Evolutionary conservation across 2,888 invertebrate species (phyloP), one percentile per base, ranked within the genome.

Genomic region (Galerucella pusilla): DNA sequence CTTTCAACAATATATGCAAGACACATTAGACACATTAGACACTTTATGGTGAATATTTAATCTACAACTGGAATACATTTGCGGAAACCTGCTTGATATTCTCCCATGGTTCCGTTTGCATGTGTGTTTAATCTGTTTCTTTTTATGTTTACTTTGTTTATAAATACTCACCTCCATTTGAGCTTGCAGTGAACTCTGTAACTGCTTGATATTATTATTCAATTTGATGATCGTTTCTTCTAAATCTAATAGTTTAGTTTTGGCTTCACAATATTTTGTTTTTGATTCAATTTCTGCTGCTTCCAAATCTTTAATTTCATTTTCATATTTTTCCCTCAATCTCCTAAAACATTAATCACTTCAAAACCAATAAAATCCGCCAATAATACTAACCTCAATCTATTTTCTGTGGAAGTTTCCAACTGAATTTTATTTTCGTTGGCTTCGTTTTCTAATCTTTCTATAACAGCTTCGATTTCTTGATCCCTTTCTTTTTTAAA

Each of bases 381-480:
- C 46, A n/a, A 9, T 42, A 28, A 64, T 61, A 42, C 68, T 74
- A 73, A 85, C 85, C 83, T 85, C 54, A 88, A 86, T 84, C 90
- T 88, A 78, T 88, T 88, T 80, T 91, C 91, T 14, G 88, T 88
- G 2, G 90, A 90, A n/a, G 91, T 91, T 81, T 93, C 93, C 68
- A 92, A 84, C 75, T 92, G 92, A 63, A 83, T 86, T 80, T 90
- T 90, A 1, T 89, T 90, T 2, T 90, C 89, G 67, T 90, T 90
- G 0, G 92, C 91, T 83, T 94, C 94, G 0, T 89, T 90, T 79
- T 93, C 93, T 83, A 94, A 88, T 74, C 92, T 90, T 81, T 92
- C 92, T 67, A 94, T 93, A 0, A 92, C 93, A 16, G 90, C 88
- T 85, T 96, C 95, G 71, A 95, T 94, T 88, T 95, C 95, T 65